Evolutionary conservation across 2,888 invertebrate genomes (phyloP), one percentile per base, ranked within the genome.

Genomic region (Epinotia brunnichana): DNA sequence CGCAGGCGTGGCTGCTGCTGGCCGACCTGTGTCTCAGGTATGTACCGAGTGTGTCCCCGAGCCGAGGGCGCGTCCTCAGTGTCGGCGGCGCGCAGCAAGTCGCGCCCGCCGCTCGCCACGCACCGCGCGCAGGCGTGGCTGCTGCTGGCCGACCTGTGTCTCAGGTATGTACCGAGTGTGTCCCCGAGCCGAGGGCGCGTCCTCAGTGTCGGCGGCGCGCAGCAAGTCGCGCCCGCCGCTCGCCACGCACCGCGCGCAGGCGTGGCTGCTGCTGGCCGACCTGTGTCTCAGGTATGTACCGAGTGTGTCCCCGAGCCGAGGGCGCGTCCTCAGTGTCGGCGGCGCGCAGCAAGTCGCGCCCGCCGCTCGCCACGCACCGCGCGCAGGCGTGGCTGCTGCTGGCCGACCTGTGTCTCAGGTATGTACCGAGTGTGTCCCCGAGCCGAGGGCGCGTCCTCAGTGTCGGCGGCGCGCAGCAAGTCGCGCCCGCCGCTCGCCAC

Each of bases 191-290:
- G 98, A 98, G 88, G 98, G 96, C 24, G 98, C 97, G n/a, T 89
- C 88, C 24, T 85, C 87, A 2, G 75, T 77, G 69, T 86, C 87
- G 3, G 80, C 82, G 59, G 77, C 74, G 60, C 76, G 78, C 13
- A 75, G 80, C 3, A 57, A 60, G 39, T 0, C 35, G 64, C 79
- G 78, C 48, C 53, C 79, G 11, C 80, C 81, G 66, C 77, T 77
- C 59, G 77, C 77, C 67, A 78, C 71, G 73, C 78, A 73, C 67
- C 75, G 78, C 73, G 84, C 86, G 74, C 83, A 83, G 51, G 90
- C 89, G 71, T 99, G 99, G 99, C 94, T 99, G 71, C 94, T 98
- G 66, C 91, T 98, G 39, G 97, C 97, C 2, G 97, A 98, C 86
- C 94, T 98, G 56, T 98, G 97, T 83, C 90, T 98, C 70, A 94